Base-by-base conservation (phyloP, 2,113 vertebrate genomes). In the Grallaria varia region DNA sequence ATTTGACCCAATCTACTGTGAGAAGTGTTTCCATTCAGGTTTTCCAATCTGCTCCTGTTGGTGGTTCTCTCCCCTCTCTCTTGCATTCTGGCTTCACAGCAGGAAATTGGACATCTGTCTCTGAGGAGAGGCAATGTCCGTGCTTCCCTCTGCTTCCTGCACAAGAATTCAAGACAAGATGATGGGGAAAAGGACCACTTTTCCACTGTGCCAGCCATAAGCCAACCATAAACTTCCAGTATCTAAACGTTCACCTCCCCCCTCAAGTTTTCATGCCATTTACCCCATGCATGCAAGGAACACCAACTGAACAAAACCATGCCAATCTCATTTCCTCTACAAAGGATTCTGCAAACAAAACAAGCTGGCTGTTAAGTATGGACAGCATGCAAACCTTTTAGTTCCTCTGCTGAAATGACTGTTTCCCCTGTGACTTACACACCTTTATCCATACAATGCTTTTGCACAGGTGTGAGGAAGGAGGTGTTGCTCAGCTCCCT, bases 201-300 rank as follows among this genome's bases (percentile, higher is more conserved):
- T 45, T 73, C 44, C 17, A 47, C 39, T 55, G 42, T 58, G 68
- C 42, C 88, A 89, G 84, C 84, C 85, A 66, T n/a, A 90, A 95
- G 74, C 93, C 59, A 58, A 60, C 84, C 15, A 66, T 19, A 92
- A 89, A 90, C 85, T 81, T 96, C 82, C 95, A 60, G 76, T 68
- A 75, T 27, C 72, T 71, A 86, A 95, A 95, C 93, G 86, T 87
- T 95, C 50, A 10, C 79, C 81, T 91, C 89, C 89, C 83, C 40
- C 81, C 80, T 93, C 95, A 91, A 75, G 73, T 91, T 97, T 94
- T 96, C 90, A 93, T 63, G 84, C 76, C 62, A 35, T 91, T 91
- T 89, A 90, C 82, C 67, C 89, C 77, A 53, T 6, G 15, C 79
- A 80, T 87, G 74, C 21, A 40, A 90, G 75, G 88, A 79, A 84